Evolutionary conservation across 1,140 invertebrate species (phyloP).

Genomic region (Temnothorax longispinosus): DNA sequence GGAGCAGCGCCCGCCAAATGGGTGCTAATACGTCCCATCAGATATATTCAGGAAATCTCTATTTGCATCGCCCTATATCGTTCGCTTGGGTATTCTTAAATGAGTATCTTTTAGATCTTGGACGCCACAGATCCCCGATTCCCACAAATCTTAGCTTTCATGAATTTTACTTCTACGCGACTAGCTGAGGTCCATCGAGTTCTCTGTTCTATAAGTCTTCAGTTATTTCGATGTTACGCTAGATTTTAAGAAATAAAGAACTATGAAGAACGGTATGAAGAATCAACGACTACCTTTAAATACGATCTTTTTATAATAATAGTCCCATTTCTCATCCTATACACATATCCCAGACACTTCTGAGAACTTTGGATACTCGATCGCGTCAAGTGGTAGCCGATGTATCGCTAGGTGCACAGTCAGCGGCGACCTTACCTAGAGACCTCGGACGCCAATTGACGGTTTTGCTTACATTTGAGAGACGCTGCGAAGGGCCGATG

Average conservation of each 20-base stretch:
- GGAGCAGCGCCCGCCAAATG: background rate
- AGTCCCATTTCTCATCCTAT: background rate
- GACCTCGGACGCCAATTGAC: constrained; percentile 25
- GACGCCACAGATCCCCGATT: background rate
- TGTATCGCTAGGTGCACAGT: background rate
- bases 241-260: background rate
- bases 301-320: background rate
- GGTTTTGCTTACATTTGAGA: constrained; percentile 69
- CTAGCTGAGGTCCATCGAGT: background rate
- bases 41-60: background rate
- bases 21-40: background rate
- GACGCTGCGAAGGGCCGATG: constrained; percentile 73
- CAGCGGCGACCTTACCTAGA: constrained; percentile 51
- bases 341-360: background rate
- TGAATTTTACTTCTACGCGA: background rate
- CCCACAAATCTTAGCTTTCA: background rate
- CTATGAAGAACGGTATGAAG: background rate
- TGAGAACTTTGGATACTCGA: background rate
- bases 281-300: background rate
- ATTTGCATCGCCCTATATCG: background rate
- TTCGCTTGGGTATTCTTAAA: background rate
- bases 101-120: background rate
- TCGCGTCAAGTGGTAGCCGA: background rate
- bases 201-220: background rate
- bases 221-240: background rate